These are phyloP conservation scores for Spodoptera littoralis DNA, from an alignment of 2,888 invertebrate genomes.

Conservation along the genomic window DNA sequence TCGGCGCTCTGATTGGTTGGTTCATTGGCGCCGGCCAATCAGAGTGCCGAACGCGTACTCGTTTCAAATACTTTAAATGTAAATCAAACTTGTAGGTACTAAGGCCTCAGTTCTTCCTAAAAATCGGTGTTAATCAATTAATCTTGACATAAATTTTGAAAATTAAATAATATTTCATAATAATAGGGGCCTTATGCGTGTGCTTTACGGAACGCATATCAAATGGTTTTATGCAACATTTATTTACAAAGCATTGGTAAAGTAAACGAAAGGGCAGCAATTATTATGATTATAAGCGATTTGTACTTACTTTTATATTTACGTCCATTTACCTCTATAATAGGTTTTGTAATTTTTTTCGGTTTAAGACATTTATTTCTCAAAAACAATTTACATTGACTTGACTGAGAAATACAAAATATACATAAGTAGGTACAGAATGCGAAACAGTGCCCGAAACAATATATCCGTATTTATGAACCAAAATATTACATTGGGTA, in stretches of 20 bases:
- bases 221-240: conserved; percentile 26
- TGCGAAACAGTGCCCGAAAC: too few species aligned
- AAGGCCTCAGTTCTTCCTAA: conserved; percentile 1
- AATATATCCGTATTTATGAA: too few species aligned
- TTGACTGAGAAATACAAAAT: too few species aligned
- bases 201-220: conserved; percentile 6
- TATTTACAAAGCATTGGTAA: conserved; percentile 14
- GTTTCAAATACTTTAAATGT: too few species aligned
- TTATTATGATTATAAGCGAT: conserved; percentile 16
- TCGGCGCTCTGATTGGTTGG: too few species aligned
- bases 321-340: conserved; percentile 12
- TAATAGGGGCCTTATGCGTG: neutral
- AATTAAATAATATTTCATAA: conserved; percentile 31
- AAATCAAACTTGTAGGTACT: too few species aligned
- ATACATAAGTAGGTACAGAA: too few species aligned
- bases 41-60: too few species aligned
- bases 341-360: conserved; percentile 20
- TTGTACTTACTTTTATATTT: conserved; percentile 6
- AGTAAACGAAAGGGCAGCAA: conserved; percentile 39
- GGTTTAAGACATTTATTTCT: too few species aligned
- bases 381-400: too few species aligned
- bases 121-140: conserved; percentile 25
- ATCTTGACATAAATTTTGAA: conserved; percentile 26
- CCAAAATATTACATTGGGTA: too few species aligned
- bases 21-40: too few species aligned